These are phyloP conservation scores for Coelinius sp. DNA, from an alignment of 2,888 invertebrate species.

Conservation along the genomic window DNA sequence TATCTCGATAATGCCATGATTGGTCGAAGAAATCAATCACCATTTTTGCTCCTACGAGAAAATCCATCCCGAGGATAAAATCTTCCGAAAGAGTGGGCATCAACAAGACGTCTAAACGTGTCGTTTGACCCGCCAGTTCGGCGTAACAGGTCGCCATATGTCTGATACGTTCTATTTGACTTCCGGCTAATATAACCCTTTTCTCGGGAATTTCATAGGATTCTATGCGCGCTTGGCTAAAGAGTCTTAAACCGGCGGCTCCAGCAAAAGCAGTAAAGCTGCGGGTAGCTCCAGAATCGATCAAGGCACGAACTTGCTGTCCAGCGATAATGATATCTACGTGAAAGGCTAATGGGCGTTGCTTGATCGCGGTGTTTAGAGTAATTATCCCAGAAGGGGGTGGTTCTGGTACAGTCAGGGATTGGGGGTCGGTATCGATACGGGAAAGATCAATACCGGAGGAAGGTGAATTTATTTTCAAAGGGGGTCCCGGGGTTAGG, in stretches of 20 bases:
- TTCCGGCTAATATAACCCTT: neutral
- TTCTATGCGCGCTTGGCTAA: neutral
- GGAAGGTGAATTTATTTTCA: neutral
- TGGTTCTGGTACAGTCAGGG: neutral
- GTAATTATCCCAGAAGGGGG: neutral
- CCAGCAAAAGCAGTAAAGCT: conserved; percentile 21
- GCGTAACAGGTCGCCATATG: neutral
- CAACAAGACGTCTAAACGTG: neutral
- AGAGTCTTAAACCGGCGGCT: neutral
- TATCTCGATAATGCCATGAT: conserved; percentile 5
- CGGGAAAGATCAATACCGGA: neutral
- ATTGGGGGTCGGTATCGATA: neutral
- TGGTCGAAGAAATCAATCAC: conserved; percentile 24
- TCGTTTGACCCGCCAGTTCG: neutral
- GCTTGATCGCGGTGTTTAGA: neutral
- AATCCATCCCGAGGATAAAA: conserved; percentile 30
- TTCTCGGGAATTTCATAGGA: neutral
- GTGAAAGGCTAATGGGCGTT: neutral
- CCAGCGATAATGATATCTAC: neutral
- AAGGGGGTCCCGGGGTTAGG: neutral
- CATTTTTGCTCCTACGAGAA: neutral
- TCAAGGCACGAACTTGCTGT: conserved; percentile 1
- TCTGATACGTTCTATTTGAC: neutral
- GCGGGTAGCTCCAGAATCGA: conserved; percentile 24
- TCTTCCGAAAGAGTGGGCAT: conserved; percentile 22